Percentiles rank a stretch among this genome's conserved stretches.
These are phyloP conservation scores for Chinchilla lanigera DNA, from an alignment of 2,113 vertebrate species.

Conservation along the genomic window DNA sequence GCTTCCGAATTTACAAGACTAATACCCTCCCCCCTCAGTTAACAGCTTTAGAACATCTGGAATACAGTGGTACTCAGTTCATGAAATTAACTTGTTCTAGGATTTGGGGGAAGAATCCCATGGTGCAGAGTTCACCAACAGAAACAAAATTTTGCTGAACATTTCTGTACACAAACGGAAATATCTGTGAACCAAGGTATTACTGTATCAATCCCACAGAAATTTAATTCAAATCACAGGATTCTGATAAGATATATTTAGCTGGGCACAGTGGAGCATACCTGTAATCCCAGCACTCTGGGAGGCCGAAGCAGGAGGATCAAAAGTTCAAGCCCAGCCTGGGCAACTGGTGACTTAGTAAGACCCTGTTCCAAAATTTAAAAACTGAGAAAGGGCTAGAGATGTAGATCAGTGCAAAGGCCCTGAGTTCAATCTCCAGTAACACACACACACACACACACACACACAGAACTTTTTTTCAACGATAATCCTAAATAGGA, in stretches of 20 bases:
- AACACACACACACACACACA: neutral
- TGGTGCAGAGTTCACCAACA: neutral
- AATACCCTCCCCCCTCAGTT: neutral
- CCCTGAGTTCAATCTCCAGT: neutral
- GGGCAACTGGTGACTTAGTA: neutral
- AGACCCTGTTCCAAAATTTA: neutral
- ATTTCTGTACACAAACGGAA: neutral
- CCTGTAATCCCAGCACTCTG: neutral
- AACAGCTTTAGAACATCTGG: neutral
- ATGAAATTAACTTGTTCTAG: neutral
- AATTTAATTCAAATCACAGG: constrained; percentile 12
- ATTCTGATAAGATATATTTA: neutral
- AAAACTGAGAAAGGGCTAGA: neutral
- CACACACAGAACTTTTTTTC: neutral
- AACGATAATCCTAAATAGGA: neutral
- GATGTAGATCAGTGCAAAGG: neutral
- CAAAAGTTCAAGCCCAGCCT: neutral
- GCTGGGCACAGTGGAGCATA: neutral
- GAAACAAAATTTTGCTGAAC: neutral
- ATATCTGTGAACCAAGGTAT: neutral
- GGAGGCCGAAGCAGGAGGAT: neutral
- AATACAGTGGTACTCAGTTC: neutral
- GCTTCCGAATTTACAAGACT: neutral
- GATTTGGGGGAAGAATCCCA: neutral
- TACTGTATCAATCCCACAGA: neutral